A percentile compares a stretch with the other conserved stretches of the same genome.
Evolutionary conservation across 2,797 vertebrate genomes (phyloP).

Genomic region (Steatocranus sp.): DNA sequence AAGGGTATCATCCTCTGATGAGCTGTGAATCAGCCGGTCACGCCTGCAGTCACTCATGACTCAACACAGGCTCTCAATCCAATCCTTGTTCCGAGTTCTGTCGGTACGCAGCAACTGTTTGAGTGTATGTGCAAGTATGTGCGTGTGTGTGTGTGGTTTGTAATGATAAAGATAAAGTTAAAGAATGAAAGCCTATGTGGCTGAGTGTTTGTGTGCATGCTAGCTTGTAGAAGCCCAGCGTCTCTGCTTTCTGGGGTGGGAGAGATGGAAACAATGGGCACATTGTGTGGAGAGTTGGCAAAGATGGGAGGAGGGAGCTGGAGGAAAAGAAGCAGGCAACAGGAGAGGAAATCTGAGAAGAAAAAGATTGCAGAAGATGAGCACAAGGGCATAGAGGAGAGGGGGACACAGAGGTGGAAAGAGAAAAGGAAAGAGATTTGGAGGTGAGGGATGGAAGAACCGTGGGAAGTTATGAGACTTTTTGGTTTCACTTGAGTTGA

Average conservation of each 20-base stretch:
- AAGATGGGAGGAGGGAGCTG: neutral
- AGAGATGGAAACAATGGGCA: constrained; percentile 60
- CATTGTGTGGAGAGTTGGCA: constrained; percentile 63
- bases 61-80: constrained; percentile 48
- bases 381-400: neutral
- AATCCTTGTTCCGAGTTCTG: constrained; percentile 22
- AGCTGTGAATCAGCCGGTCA: constrained; percentile 39
- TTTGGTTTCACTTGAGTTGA: neutral
- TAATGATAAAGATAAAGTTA: constrained; percentile 21
- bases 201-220: constrained; percentile 24
- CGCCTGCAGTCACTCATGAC: constrained; percentile 42
- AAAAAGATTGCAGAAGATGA: constrained; percentile 21
- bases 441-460: neutral
- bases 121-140: constrained; percentile 19
- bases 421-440: neutral
- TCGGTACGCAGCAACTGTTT: constrained; percentile 10
- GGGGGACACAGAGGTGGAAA: neutral
- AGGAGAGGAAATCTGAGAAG: constrained; percentile 3
- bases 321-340: neutral
- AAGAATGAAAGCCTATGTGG: constrained; percentile 40
- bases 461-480: neutral
- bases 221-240: constrained; percentile 37
- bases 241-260: constrained; percentile 50
- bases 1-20: constrained; percentile 19
- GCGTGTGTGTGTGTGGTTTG: neutral